These are phyloP conservation scores for Serripes groenlandicus DNA, from an alignment of 2,888 invertebrate genomes.

Conservation along the genomic window DNA sequence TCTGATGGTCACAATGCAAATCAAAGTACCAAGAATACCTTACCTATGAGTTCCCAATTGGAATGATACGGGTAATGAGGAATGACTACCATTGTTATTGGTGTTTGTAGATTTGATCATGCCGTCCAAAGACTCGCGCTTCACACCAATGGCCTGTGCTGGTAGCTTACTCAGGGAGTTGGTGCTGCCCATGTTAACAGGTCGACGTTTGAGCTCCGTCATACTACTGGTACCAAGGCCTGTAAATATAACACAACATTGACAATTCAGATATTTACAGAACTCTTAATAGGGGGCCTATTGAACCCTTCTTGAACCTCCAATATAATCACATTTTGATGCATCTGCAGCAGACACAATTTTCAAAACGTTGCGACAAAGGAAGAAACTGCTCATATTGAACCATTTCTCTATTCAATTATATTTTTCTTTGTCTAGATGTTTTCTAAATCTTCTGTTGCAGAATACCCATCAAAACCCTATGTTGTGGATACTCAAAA, in stretches of 20 bases:
- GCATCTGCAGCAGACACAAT: not conserved
- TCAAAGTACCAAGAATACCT: too few species aligned
- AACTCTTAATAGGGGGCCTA: not conserved
- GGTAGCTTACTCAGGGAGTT: slow-evolving; percentile 44
- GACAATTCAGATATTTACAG: not conserved
- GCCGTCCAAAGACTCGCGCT: slow-evolving; percentile 42
- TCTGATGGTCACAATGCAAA: too few species aligned
- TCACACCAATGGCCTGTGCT: slow-evolving; percentile 17
- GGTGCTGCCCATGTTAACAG: slow-evolving; percentile 59
- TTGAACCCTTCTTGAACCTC: not conserved
- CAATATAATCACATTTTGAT: not conserved
- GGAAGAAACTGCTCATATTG: not conserved
- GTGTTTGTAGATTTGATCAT: slow-evolving; percentile 20
- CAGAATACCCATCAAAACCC: too few species aligned
- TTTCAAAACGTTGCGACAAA: not conserved
- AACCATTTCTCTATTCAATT: too few species aligned
- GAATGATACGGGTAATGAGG: slow-evolving; percentile 61
- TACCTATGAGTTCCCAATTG: slow-evolving; percentile 63
- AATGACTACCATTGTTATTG: slow-evolving; percentile 59
- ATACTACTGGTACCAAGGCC: slow-evolving; percentile 18
- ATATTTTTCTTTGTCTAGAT: too few species aligned
- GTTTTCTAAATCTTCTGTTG: too few species aligned
- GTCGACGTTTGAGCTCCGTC: slow-evolving; percentile 59
- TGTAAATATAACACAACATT: not conserved
- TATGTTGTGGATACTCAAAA: too few species aligned